Evolutionary conservation across 2,113 vertebrate genomes (phyloP), one percentile per base, ranked within the genome.

Genomic region (Cyprinodon brontotheroides): DNA sequence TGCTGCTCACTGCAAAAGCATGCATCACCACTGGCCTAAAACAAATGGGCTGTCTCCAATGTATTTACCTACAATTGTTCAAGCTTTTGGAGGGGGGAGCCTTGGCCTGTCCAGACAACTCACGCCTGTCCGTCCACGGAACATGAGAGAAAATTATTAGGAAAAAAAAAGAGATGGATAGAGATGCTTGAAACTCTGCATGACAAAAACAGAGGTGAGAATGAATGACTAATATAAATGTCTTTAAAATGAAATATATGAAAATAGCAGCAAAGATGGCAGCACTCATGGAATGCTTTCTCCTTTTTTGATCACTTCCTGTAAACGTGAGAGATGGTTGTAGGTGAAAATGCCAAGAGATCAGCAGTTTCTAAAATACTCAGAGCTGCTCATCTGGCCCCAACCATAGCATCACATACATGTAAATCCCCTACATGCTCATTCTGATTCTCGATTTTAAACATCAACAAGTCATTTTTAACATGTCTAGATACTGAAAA

Each of bases 31-130:
- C 84, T 72, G 12, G 86, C 84, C 81, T 87, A 89, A 92, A 95
- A 94, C 89, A 93, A 95, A 94, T 94, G 93, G 91, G 88, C 93
- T 94, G 86, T 94, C 92, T 92, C 90, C 87, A 80, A 80, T 41
- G 86, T 93, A 91, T 94, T 93, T 94, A 93, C 92, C 92, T 95
- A 91, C 95, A 94, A 95, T 93, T 93, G 94, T 95, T 95, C 93
- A 94, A 93, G 89, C 89, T 79, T 91, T 93, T 90, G 89, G 81
- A 80, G 88, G 83, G 29, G 90, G 93, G 89, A 91, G 89, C 79
- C 87, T 81, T 68, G 78, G 84, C 87, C 86, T 91, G 89, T 91
- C 86, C 91, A 72, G 76, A 89, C 72, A 74, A 83, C 87, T 92
- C 91, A 88, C 79, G 75, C 82, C 83, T 79, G 88, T 93, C 89